Conservation (phyloP, 2,113 vertebrate genomes). For the Thamnophis sirtalis region DNA sequence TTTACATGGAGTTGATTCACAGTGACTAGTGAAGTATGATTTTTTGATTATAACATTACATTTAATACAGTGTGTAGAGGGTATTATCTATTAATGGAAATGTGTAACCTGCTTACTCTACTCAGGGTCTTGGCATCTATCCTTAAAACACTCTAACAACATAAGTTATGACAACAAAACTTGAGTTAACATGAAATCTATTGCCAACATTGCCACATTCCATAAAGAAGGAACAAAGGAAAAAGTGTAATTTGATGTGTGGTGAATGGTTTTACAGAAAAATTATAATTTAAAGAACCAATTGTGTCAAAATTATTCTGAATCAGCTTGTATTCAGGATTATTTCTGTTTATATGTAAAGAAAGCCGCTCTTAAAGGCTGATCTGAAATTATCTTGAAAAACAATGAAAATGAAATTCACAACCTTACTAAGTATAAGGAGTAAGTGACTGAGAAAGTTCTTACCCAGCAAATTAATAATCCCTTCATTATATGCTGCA, state of each 20-base stretch:
- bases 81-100: not conserved
- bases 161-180: not conserved
- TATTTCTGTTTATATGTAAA: not conserved
- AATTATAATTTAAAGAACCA: not conserved
- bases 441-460: constrained; percentile 38
- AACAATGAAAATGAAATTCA: constrained; percentile 5
- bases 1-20: not conserved
- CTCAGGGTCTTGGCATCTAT: not conserved
- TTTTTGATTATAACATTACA: not conserved
- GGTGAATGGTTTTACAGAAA: not conserved
- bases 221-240: not conserved
- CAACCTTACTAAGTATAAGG: not conserved
- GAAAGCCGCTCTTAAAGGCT: not conserved
- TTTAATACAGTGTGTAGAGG: not conserved
- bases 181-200: not conserved
- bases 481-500: constrained; percentile 97
- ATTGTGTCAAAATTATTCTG: not conserved
- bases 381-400: not conserved
- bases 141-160: not conserved
- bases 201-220: not conserved
- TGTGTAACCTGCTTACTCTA: not conserved
- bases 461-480: constrained; percentile 96
- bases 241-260: not conserved
- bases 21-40: not conserved
- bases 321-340: not conserved